Evolutionary conservation across 2,797 vertebrate genomes (phyloP), one percentile per base, ranked within the genome.

Genomic region (Danio kyathit): DNA sequence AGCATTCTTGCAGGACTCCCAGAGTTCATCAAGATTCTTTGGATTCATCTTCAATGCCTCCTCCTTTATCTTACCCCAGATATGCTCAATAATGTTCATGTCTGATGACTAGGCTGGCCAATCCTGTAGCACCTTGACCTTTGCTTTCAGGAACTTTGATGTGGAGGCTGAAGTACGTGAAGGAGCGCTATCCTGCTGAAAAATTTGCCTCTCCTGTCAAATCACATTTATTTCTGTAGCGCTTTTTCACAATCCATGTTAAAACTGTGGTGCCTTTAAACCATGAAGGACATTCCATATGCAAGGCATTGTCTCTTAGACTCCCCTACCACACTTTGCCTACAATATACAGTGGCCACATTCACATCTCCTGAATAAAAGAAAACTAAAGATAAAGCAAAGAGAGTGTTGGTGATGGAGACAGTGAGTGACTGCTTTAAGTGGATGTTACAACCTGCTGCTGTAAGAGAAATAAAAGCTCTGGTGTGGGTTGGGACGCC

Each of bases 401-500:
- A 74, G 69, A 29, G 51, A 70, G 4, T 49, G 74, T 51, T 14
- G 73, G 43, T 43, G 74, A 14, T 21, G 40, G 72, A 76, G 75
- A 56, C 61, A 77, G 73, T 74, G 72, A 83, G 75, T 76, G 67
- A 74, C 76, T 60, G 54, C 61, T 82, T 63, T 84, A 87, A 85
- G 77, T 81, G 74, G 51, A 75, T 82, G 73, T 82, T 84, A 84
- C 77, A 87, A 83, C 83, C 78, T 86, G 75, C 76, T 44, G 70
- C 66, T 72, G 81, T 59, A 76, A 82, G 75, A 78, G 63, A 82
- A 85, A 85, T 69, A 70, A 83, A 82, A 87, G 74, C 75, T 80
- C 74, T 80, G 43, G 16, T 74, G 76, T 83, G 86, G 84, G 88
- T 89, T 88, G 89, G 90, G 91, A 88, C 84, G 84, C 83, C 70